Conservation (phyloP, 2,113 vertebrate species). For the Cebus imitator region DNA sequence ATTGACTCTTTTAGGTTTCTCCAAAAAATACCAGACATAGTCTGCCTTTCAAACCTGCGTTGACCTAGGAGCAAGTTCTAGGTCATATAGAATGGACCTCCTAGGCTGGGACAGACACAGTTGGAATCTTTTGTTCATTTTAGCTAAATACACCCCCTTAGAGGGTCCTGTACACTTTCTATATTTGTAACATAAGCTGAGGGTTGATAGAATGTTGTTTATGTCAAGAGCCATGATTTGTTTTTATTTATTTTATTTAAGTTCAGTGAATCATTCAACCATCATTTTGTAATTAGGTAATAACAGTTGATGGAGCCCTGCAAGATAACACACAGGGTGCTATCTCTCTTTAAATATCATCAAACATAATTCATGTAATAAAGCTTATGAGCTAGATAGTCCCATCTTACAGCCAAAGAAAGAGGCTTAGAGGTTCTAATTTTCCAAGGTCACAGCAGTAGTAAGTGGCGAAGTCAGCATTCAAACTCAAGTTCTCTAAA, state of each 20-base stretch:
- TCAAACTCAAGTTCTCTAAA: background rate
- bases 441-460: background rate
- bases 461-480: background rate
- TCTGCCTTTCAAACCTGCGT: background rate
- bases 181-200: background rate
- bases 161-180: background rate
- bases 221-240: background rate
- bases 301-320: background rate
- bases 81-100: fast-evolving
- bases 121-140: background rate
- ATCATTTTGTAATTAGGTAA: background rate
- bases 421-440: background rate
- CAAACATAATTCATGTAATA: background rate
- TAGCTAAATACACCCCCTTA: background rate
- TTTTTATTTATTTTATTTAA: slow-evolving; percentile 39
- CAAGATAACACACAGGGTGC: background rate
- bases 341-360: background rate
- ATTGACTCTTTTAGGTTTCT: background rate
- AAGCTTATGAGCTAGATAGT: background rate
- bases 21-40: background rate
- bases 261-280: background rate
- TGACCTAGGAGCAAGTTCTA: background rate
- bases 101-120: background rate
- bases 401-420: background rate
- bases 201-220: background rate